Base-by-base conservation (phyloP, 1,140 invertebrate genomes). In the Maniola jurtina region DNA sequence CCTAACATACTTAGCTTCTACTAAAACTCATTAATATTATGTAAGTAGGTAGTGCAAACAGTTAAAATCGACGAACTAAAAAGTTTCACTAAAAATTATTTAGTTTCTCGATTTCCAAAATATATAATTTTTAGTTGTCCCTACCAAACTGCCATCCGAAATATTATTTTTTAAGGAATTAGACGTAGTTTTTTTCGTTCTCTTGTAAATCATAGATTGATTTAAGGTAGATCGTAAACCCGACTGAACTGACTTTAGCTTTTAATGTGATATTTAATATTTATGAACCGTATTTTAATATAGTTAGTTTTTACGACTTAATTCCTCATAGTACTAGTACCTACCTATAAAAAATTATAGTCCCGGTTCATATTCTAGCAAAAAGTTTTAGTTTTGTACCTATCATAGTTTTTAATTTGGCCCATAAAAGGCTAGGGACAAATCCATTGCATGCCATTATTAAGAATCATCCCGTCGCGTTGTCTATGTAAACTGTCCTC, bases 211-310 rank as follows among this genome's bases (percentile, higher is more conserved):
- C 34, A 56, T 59, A 58, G 35, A 60, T 70, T 68, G 69, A 61
- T 79, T 75, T 76, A 76, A 81, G 40, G 72, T 89, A 87, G 81
- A 79, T 78, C 59, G 71, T 82, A 83, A 52, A 81, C 61, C 73
- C 80, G 82, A 89, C 85, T 85, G 83, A 81, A 89, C 80, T 88
- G 84, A 88, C 77, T 82, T 88, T 89, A 89, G 84, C 75, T 88
- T 25, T 25, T 89, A 80, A 83, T 89, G 87, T 89, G 87, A 89
- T 89, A 89, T 88, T 86, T 88, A 86, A 83, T 89, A 86, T 89
- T 86, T 87, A 87, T 86, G 71, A 83, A 74, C 76, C 75, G 71
- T 84, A 82, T 83, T 77, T 71, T 11, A 78, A 79, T 55, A 11
- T 55, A 81, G 68, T 70, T 75, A 83, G 83, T 81, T 79, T 66